Evolutionary conservation across 2,113 vertebrate genomes (phyloP).

Genomic region (Chloebia gouldiae): DNA sequence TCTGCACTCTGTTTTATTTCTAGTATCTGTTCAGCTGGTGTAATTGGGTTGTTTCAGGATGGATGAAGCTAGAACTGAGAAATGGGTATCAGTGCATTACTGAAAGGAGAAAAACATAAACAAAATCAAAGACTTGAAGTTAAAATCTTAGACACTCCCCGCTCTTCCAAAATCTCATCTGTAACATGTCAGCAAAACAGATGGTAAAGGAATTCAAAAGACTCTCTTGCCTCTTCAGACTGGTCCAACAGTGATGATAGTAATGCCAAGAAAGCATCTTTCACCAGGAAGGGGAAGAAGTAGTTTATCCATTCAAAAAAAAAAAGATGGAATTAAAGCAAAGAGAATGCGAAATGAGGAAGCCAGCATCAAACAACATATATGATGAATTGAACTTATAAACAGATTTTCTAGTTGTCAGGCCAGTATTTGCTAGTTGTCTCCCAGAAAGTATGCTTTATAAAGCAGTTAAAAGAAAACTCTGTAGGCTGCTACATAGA

Average conservation of each 20-base stretch:
- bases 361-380: background rate
- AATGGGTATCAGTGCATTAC: background rate
- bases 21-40: slow-evolving; percentile 19
- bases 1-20: background rate
- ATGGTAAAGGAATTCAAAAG: background rate
- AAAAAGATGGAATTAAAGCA: background rate
- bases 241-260: background rate
- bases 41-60: slow-evolving; percentile 19
- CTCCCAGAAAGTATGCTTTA: background rate
- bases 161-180: background rate
- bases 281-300: background rate
- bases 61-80: background rate
- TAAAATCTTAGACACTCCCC: background rate
- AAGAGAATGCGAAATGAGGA: slow-evolving; percentile 5
- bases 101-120: slow-evolving; percentile 8
- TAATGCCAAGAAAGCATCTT: background rate
- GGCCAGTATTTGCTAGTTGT: background rate
- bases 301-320: background rate
- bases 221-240: background rate
- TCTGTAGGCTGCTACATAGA: background rate
- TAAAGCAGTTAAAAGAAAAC: background rate
- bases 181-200: background rate
- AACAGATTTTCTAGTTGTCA: background rate
- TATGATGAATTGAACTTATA: background rate
- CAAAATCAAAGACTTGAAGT: background rate